Evolutionary conservation across 2,113 vertebrate genomes (phyloP), one percentile per base, ranked within the genome.

Genomic region (Balaenoptera acutorostrata): DNA sequence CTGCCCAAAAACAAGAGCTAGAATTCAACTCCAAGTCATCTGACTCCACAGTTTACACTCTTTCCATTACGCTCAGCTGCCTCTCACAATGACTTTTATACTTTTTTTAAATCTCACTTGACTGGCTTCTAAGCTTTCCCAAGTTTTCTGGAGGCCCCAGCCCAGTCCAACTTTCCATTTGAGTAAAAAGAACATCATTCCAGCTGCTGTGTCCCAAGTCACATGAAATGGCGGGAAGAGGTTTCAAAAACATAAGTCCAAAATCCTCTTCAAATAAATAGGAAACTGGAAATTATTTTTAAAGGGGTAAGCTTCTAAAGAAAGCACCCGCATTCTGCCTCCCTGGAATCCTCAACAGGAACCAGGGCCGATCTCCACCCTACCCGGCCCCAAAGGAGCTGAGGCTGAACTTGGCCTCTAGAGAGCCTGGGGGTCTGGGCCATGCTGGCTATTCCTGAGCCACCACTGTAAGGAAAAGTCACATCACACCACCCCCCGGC

Each of bases 251-350:
- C 94, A 95, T n/a, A 57, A 39, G 39, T 39, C 90, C 85, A 46
- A 83, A 97, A 77, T 66, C 81, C 71, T 96, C 95, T 87, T 94
- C 88, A 97, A 97, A 96, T 71, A 95, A 96, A 97, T 39, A 90
- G 55, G 57, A 92, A 95, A 96, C n/a, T 92, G 66, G 64, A 90
- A 64, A 78, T 86, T 55, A 21, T 66, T 74, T 83, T 89, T 74
- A 57, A 84, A 55, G 46, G 46, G 44, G n/a, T 29, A 52, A 90
- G 84, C 61, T 57, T 78, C 84, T 71, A 85, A 81, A 97, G 87
- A 92, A 93, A 97, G 84, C 27, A 29, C 36, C 95, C 68, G 27
- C 3, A 3, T 23, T 64, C 81, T 25, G 23, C 25, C 44, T 55
- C 33, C 17, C 63, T 69, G 64, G 59, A 14, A 46, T 55, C 20